Evolutionary conservation across 2,797 vertebrate genomes (phyloP).

Genomic region (Rhadinocentrus ornatus): DNA sequence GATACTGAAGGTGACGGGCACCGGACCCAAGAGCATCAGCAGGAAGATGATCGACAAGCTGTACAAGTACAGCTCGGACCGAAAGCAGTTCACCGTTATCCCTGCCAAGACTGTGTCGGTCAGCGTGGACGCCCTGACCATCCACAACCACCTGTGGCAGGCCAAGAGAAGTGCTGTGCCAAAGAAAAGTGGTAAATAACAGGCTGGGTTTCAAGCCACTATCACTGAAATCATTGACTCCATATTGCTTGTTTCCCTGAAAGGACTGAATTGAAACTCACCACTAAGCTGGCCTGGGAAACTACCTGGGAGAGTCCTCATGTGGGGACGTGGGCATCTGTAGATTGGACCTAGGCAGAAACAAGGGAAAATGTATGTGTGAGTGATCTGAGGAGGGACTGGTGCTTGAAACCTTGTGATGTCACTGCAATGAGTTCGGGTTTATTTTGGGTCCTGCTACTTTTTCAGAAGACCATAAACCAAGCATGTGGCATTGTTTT

Average conservation of each 20-base stretch:
- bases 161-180: slow-evolving; percentile 89
- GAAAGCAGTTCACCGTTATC: slow-evolving; percentile 96
- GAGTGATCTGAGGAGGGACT: neutral
- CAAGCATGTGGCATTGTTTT: slow-evolving; percentile 60
- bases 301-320: slow-evolving; percentile 26
- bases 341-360: slow-evolving; percentile 51
- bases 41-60: slow-evolving; percentile 99
- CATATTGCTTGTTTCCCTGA: slow-evolving; percentile 62
- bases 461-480: slow-evolving; percentile 29
- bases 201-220: neutral
- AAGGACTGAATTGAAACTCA: slow-evolving; percentile 48
- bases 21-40: slow-evolving; percentile 93
- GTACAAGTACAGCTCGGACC: slow-evolving; percentile 97
- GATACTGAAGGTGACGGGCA: slow-evolving; percentile 94
- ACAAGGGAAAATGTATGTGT: slow-evolving; percentile 15
- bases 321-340: slow-evolving; percentile 28
- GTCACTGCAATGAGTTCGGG: slow-evolving; percentile 56
- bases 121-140: slow-evolving; percentile 96
- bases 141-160: slow-evolving; percentile 98
- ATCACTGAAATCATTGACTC: slow-evolving; percentile 32
- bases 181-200: slow-evolving; percentile 93
- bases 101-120: slow-evolving; percentile 98
- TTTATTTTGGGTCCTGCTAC: slow-evolving; percentile 12
- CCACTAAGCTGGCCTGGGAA: slow-evolving; percentile 23
- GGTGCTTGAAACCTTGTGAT: slow-evolving; percentile 62